Evolutionary conservation across 2,888 invertebrate species (phyloP), one percentile per base, ranked within the genome.

Genomic region (Hypolimnas misippus): DNA sequence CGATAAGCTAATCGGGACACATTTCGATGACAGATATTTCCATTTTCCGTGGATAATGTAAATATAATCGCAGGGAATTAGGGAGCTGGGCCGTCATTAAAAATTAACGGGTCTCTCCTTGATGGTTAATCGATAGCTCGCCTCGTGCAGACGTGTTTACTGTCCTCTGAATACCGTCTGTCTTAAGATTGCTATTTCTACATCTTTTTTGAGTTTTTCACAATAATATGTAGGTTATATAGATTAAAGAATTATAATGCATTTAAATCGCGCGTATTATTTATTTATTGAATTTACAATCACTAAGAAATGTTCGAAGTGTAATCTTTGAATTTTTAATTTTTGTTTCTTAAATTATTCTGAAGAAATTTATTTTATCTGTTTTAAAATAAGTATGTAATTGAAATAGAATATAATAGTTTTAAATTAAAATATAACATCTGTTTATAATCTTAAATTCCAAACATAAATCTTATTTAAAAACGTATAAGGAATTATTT

Each of bases 101-200:
- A 86, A 84, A 89, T 89, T 89, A 83, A 89, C 82, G 82, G 72
- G 72, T 70, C 72, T 73, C 75, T 73, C n/a, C 77, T 77, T 89
- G 82, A 91, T 90, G 83, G 82, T 68, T 84, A 91, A 89, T 89
- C 89, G 76, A 89, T 89, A 85, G 63, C 56, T 69, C 61, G 46
- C 57, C 57, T 35, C 51, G 59, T 65, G 53, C 63, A 58, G 58
- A 69, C 68, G 62, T 65, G 57, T 66, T 62, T 60, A 62, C 50
- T 62, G 49, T 54, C 38, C 53, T 53, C 50, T 50, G 42, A 17
- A 52, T 53, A 38, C 25, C 12, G 59, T 57, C 53, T 57, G 35
- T 46, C 46, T 46, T 46, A 46, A 46, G 46, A 21, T 33, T 21
- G 21, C 21, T 46, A n/a, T 46, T 46, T 46, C n/a, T 33, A 8